These are phyloP conservation scores for Alethe castanea DNA, from an alignment of 2,113 vertebrate genomes.

Conservation along the genomic window DNA sequence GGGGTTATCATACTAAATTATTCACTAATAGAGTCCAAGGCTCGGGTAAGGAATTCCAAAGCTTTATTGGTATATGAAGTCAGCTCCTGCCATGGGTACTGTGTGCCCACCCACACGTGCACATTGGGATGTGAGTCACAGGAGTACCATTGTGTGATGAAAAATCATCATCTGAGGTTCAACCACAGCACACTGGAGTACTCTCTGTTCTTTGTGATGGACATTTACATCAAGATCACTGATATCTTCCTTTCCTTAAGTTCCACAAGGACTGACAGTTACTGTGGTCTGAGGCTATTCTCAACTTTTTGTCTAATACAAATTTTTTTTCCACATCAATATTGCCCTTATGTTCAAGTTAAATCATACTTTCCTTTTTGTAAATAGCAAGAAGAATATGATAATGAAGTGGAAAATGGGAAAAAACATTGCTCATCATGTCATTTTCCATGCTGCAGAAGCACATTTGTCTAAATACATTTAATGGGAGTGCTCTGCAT, in stretches of 20 bases:
- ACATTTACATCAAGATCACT: background rate
- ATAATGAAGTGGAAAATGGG: background rate
- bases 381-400: background rate
- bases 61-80: background rate
- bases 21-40: background rate
- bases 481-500: background rate
- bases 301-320: background rate
- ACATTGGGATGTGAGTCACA: fast-evolving
- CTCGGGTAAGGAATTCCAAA: background rate
- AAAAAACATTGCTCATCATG: background rate
- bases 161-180: background rate
- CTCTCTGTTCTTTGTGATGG: background rate
- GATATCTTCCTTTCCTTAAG: background rate
- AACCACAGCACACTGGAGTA: background rate
- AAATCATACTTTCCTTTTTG: background rate
- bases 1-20: background rate
- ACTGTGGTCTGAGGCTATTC: background rate
- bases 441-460: background rate
- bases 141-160: background rate
- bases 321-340: background rate
- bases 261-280: background rate
- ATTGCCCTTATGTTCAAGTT: background rate
- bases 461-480: background rate
- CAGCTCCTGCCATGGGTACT: background rate
- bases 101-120: fast-evolving